Percentiles rank a stretch among this genome's conserved stretches.
These are phyloP conservation scores for Macrosoma leucophasiata DNA, from an alignment of 2,888 invertebrate species.

Conservation along the genomic window DNA sequence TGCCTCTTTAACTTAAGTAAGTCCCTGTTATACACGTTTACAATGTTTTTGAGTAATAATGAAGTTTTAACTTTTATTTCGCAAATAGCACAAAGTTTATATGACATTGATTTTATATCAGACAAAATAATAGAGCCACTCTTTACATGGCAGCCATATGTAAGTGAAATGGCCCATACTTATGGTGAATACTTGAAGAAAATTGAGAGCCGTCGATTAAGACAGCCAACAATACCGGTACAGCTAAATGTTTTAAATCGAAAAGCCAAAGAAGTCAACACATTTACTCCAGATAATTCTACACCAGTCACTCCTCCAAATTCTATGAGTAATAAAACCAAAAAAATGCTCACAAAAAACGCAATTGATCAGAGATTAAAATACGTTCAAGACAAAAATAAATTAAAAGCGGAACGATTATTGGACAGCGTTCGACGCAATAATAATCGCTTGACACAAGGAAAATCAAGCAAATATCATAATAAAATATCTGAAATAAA, in stretches of 20 bases:
- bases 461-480: slow-evolving; percentile 40
- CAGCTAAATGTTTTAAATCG: slow-evolving; percentile 50
- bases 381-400: slow-evolving; percentile 48
- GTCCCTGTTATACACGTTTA: slow-evolving; percentile 44
- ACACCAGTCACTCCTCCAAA: slow-evolving; percentile 45
- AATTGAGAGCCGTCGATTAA: slow-evolving; percentile 42
- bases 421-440: slow-evolving; percentile 47
- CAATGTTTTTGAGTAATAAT: slow-evolving; percentile 59
- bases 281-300: slow-evolving; percentile 10
- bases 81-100: slow-evolving; percentile 59
- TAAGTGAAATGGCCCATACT: slow-evolving; percentile 55
- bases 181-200: slow-evolving; percentile 51
- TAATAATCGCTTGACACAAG: slow-evolving; percentile 41
- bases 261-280: slow-evolving; percentile 32
- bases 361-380: slow-evolving; percentile 53
- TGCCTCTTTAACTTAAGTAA: slow-evolving; percentile 61
- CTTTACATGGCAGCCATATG: slow-evolving; percentile 61
- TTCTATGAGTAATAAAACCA: slow-evolving; percentile 35
- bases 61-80: slow-evolving; percentile 60
- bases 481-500: slow-evolving; percentile 37
- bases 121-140: slow-evolving; percentile 68
- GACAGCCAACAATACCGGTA: slow-evolving; percentile 48
- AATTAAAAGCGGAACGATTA: slow-evolving; percentile 44
- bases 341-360: slow-evolving; percentile 53
- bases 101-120: slow-evolving; percentile 67